These are phyloP conservation scores for Ochotona princeps DNA, from an alignment of 2,113 vertebrate genomes.

Conservation along the genomic window DNA sequence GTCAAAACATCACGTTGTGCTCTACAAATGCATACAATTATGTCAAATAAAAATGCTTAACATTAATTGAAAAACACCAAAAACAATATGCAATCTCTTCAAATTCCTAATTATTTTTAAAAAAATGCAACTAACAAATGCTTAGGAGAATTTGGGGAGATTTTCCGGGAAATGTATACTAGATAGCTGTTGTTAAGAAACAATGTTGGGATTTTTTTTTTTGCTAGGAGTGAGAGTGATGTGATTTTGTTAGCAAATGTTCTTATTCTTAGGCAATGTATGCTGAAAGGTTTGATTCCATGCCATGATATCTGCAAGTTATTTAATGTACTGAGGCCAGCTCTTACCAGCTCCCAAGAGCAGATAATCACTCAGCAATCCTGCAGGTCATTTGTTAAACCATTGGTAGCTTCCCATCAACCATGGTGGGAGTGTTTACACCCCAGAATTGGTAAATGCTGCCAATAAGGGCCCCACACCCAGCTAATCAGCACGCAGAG, in stretches of 20 bases:
- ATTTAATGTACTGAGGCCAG: background rate
- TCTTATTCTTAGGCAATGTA: constrained; percentile 19
- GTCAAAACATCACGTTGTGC: background rate
- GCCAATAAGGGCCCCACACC: background rate
- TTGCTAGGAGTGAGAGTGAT: background rate
- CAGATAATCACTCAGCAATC: constrained; percentile 48
- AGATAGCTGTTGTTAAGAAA: constrained; percentile 10
- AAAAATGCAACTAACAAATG: background rate
- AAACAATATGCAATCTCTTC: background rate
- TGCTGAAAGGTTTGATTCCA: constrained; percentile 52
- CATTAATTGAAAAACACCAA: background rate
- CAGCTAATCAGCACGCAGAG: background rate
- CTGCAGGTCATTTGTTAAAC: constrained; percentile 4
- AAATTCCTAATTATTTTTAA: background rate
- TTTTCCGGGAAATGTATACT: background rate
- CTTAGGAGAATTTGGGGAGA: background rate
- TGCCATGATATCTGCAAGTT: constrained; percentile 15
- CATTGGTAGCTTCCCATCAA: background rate
- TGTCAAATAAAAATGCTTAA: background rate
- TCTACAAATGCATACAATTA: background rate
- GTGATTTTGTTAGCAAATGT: constrained; percentile 31
- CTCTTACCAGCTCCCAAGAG: background rate
- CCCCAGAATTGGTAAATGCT: background rate
- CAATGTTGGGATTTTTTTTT: background rate
- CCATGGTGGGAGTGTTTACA: background rate